Base-by-base conservation (phyloP, 2,888 invertebrate genomes). In the Oxycera nigricornis region DNA sequence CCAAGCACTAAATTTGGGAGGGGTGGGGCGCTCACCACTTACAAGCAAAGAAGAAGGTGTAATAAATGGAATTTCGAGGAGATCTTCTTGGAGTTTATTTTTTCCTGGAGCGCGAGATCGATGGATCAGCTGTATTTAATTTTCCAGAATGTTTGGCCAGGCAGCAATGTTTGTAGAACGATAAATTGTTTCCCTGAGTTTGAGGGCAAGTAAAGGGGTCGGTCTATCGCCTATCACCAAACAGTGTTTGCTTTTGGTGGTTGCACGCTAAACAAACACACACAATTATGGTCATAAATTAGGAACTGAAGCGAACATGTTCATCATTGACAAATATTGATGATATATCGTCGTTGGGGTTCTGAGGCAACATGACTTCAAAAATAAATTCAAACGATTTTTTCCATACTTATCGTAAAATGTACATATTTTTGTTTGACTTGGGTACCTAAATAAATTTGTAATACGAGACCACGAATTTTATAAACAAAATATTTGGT, bases 81-180 rank as follows among this genome's bases (percentile, higher is more conserved):
- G 20, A 55, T 4, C 24, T 0, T 24, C 24, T n/a, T 20, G 3
- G 22, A 55, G 24, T 55, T 24, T 55, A 55, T 55, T 55, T 55
- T 55, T 55, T 50, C 17, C 22, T 20, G 24, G 55, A 24, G 55
- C 20, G 17, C 17, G 14, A 20, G 39, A 35, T n/a, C n/a, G 35
- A 35, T 35, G 26, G 62, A 62, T 62, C 62, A 35, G 39, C 62
- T 62, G 62, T 17, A 62, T 62, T 62, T 62, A 7, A 14, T 11
- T 55, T 14, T 20, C 22, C 50, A n/a, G 28, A 14, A 35, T 62
- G 35, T 62, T 62, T 35, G 62, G 20, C 17, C 17, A 28, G 31
- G 31, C 14, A n/a, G 55, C 55, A 55, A 55, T 55, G 55, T 55
- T 55, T 55, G 55, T 22, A n/a, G n/a, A n/a, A n/a, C 20, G 24